Base-by-base conservation (phyloP, 1,140 invertebrate species). In the Drosophila aff. region DNA sequence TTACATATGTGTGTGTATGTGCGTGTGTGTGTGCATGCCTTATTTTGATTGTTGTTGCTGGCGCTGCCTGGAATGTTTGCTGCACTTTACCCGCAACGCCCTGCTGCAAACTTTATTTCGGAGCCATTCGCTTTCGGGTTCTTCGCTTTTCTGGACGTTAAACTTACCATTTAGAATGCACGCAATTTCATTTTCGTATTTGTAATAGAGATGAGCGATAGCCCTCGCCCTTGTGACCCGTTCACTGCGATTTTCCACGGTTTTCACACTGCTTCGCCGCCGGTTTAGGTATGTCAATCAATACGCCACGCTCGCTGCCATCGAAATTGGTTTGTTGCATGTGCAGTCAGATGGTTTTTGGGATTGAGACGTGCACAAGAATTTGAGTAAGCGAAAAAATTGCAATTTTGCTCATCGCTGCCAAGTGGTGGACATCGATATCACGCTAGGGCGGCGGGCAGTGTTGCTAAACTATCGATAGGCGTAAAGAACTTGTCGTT, bases 181-280 rank as follows among this genome's bases (percentile, higher is more conserved):
- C 68, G 71, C 71, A 73, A 73, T 73, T 74, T 74, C 71, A 74
- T 74, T 73, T 74, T 74, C 57, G 55, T 73, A 61, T 43, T 74
- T 74, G 44, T 43, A 74, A 73, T 73, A 61, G 71, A 73, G 71
- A 74, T 74, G 71, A 52, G 71, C 71, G 46, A 52, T 73, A 31
- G 15, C 28, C 69, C 53, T 73, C 53, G 66, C 66, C 38, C 52
- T 28, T 46, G 38, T 38, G 16, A 36, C 13, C n/a, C 31, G 18
- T 43, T 28, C 26, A n/a, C 61, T 46, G 62, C 18, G 23, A 16
- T 13, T 40, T 41, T 36, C 18, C 10, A 3, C 33, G 18, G 18
- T 53, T 66, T 33, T 47, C 15, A 40, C 23, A n/a, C 33, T n/a
- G 18, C 15, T 47, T 11, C n/a, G 16, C n/a, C 18, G 16, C 38